Conservation (phyloP, 2,888 invertebrate species). For the Heliconius hortense region DNA sequence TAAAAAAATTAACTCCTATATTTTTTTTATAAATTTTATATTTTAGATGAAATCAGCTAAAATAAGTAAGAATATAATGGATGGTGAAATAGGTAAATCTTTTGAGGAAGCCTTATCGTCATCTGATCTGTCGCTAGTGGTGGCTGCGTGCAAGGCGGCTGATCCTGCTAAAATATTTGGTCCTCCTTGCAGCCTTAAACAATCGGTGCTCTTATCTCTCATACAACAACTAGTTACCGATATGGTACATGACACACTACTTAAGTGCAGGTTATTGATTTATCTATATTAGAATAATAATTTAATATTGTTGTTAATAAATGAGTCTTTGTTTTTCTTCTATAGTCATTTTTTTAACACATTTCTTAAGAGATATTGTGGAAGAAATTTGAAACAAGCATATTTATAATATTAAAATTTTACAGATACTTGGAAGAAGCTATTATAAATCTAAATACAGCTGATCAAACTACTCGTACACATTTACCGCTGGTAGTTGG, state of each 20-base stretch:
- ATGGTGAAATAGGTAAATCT: conserved; percentile 89
- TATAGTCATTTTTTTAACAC: no score
- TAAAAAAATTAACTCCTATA: no score
- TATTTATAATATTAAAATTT: conserved; percentile 18
- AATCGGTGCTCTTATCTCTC: conserved; percentile 93
- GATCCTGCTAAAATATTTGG: conserved; percentile 88
- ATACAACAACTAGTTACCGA: conserved; percentile 97
- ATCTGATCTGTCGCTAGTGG: conserved; percentile 91
- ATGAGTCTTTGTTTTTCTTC: background rate
- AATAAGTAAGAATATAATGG: conserved; percentile 58
- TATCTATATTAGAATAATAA: background rate
- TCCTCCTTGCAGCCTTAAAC: conserved; percentile 87
- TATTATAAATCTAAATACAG: conserved; percentile 88
- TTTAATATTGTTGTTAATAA: background rate
- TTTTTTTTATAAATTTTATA: background rate
- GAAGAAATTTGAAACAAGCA: no score
- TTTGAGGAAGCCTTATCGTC: conserved; percentile 93
- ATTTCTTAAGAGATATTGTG: no score
- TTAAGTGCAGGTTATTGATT: conserved; percentile 64
- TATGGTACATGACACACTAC: conserved; percentile 87
- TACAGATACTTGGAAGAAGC: conserved; percentile 93
- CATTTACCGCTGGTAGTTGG: conserved; percentile 90
- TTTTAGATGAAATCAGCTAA: conserved; percentile 60
- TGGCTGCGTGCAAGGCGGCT: conserved; percentile 91
- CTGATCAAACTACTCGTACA: conserved; percentile 87